Evolutionary conservation across 2,113 vertebrate species (phyloP), one percentile per base, ranked within the genome.

Genomic region (Rhinolophus ferrumequinum): DNA sequence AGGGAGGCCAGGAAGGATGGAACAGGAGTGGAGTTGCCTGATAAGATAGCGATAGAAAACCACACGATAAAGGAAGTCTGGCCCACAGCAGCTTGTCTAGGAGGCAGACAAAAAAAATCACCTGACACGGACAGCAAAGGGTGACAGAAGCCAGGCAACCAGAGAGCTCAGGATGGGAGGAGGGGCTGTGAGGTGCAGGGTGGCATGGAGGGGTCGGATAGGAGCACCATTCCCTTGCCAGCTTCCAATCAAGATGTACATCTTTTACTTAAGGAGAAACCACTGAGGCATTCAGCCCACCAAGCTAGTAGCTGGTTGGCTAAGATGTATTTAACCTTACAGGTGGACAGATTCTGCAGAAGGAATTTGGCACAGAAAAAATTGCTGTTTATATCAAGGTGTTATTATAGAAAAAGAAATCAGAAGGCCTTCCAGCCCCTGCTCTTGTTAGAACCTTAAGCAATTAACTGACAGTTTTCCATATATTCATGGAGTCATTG

Each of bases 11-110:
- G 62, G 64, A 69, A 90, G 83, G 62, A 47, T 56, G 77, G 66
- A 94, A 87, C 77, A 75, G 85, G 94, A 97, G 82, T 60, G 72
- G 35, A 72, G 52, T 85, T 86, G 76, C 88, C 94, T 93, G 96
- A 97, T 96, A 96, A 95, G 95, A 93, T 47, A 83, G 83, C 3
- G 41, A 89, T 41, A 94, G 95, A 88, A 94, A 97, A 92, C 62
- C 89, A 64, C 3, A 4, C 1, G 90, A 96, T 96, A 94, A 94
- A 95, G 81, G n/a, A 67, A 81, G 92, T 93, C 95, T 96, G 75
- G 72, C 90, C 82, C 1, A 8, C 35, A 58, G 77, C 75, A 67
- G 92, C 77, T 33, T 60, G 35, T 83, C 90, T 93, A 64, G 79
- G 90, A 88, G 76, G 54, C 60, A 35, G 21, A 79, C 47, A 82